phyloP scores from a whole-genome alignment of 2,888 invertebrate species.

The Standfussiana lucernea region DNA sequence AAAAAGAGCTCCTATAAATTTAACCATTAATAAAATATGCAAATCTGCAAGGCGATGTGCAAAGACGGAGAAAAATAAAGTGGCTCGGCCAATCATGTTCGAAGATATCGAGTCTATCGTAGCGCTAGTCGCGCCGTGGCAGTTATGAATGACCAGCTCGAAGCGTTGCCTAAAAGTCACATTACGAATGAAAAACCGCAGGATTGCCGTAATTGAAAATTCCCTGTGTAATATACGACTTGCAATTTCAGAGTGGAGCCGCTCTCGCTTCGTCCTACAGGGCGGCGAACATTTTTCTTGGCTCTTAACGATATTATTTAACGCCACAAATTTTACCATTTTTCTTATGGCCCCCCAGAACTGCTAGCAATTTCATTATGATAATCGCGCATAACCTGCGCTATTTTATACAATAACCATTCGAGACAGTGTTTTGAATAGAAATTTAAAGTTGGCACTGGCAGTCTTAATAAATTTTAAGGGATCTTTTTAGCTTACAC shows the following conservation, averaged over 20 bases:
- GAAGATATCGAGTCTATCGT: conserved; percentile 62
- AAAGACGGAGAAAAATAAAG: conserved; percentile 42
- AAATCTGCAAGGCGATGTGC: conserved; percentile 34
- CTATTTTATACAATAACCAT: conserved; percentile 77
- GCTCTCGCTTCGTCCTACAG: conserved; percentile 80
- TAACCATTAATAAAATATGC: conserved; percentile 49
- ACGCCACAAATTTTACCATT: conserved; percentile 89
- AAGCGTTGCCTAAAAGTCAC: conserved; percentile 88
- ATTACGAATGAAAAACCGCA: conserved; percentile 90
- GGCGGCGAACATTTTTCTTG: conserved; percentile 86
- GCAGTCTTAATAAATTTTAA: conserved; percentile 68
- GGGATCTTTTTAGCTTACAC: conserved; percentile 59
- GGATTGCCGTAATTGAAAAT: conserved; percentile 91
- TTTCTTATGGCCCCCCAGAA: conserved; percentile 83
- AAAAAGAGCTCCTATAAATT: conserved; percentile 22
- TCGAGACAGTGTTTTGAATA: conserved; percentile 72
- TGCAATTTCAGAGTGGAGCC: conserved; percentile 87
- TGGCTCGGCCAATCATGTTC: conserved; percentile 45
- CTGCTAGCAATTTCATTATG: conserved; percentile 89
- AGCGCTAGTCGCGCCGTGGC: conserved; percentile 66
- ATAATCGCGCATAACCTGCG: conserved; percentile 85
- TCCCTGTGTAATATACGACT: conserved; percentile 90
- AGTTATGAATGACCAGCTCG: conserved; percentile 86
- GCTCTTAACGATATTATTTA: conserved; percentile 90
- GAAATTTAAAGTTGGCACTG: conserved; percentile 71